Percentiles rank a stretch among this genome's conserved stretches.
Evolutionary conservation across 2,113 vertebrate genomes (phyloP).

Genomic region (Plectropomus leopardus): DNA sequence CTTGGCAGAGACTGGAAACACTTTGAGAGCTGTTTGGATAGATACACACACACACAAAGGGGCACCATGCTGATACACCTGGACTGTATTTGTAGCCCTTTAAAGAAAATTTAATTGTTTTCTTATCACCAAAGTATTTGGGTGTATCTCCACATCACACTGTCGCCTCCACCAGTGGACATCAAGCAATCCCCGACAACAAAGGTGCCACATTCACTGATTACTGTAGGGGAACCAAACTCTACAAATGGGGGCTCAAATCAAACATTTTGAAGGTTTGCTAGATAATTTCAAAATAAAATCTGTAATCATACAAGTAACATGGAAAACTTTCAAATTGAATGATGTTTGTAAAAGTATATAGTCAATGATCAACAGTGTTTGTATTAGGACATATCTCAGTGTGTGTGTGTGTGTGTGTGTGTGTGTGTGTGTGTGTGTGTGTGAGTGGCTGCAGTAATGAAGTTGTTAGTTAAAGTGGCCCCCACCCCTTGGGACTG

Average conservation of each 20-base stretch:
- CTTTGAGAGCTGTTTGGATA: slow-evolving; percentile 61
- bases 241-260: not conserved
- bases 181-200: not conserved
- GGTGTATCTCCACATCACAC: not conserved
- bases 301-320: slow-evolving; percentile 1
- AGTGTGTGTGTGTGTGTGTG: slow-evolving; percentile 21
- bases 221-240: not conserved
- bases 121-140: not conserved
- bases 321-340: slow-evolving; percentile 29
- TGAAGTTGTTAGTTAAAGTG: slow-evolving; percentile 87
- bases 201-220: not conserved
- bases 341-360: slow-evolving; percentile 22
- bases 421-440: slow-evolving; percentile 44
- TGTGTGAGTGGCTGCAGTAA: slow-evolving; percentile 77
- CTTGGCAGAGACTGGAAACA: slow-evolving; percentile 79
- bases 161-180: not conserved
- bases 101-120: not conserved
- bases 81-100: slow-evolving; percentile 22
- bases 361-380: slow-evolving; percentile 49
- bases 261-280: not conserved
- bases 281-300: slow-evolving; percentile 19
- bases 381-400: slow-evolving; percentile 40
- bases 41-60: slow-evolving; percentile 33
- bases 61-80: slow-evolving; percentile 25
- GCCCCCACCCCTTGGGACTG: slow-evolving; percentile 80